These are phyloP conservation scores for Craniophora ligustri DNA, from an alignment of 2,888 invertebrate genomes.

Conservation along the genomic window DNA sequence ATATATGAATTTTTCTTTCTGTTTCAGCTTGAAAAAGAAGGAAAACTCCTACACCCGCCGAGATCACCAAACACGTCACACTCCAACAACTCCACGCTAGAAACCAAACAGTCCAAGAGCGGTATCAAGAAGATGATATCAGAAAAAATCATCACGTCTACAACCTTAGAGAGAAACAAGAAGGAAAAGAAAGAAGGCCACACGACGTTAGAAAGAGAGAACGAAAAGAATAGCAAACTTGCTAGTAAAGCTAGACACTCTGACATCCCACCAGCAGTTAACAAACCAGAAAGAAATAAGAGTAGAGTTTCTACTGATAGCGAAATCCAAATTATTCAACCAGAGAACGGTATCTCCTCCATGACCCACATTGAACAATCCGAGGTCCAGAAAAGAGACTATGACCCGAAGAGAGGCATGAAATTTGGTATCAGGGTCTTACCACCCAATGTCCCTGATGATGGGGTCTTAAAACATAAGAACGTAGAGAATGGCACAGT, in stretches of 20 bases:
- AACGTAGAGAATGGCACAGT: constrained; percentile 79
- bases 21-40: constrained; percentile 87
- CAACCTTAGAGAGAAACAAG: constrained; percentile 83
- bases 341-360: constrained; percentile 73
- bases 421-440: constrained; percentile 92
- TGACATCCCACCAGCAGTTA: constrained; percentile 69
- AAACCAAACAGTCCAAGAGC: constrained; percentile 81
- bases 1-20: constrained; percentile 2
- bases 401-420: constrained; percentile 88
- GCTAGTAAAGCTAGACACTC: constrained; percentile 77
- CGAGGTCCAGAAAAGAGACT: constrained; percentile 87
- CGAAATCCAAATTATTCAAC: constrained; percentile 80
- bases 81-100: constrained; percentile 84
- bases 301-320: constrained; percentile 76
- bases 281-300: constrained; percentile 80
- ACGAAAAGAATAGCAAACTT: constrained; percentile 83
- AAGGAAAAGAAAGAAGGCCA: constrained; percentile 80
- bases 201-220: constrained; percentile 84
- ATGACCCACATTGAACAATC: constrained; percentile 76
- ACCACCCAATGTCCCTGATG: constrained; percentile 87
- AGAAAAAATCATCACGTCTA: constrained; percentile 82
- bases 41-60: constrained; percentile 80
- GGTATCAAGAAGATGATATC: constrained; percentile 86
- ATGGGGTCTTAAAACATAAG: constrained; percentile 83
- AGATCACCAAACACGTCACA: constrained; percentile 81